Evolutionary conservation across 2,113 vertebrate genomes (phyloP).

Genomic region (Lethenteron reissneri): DNA sequence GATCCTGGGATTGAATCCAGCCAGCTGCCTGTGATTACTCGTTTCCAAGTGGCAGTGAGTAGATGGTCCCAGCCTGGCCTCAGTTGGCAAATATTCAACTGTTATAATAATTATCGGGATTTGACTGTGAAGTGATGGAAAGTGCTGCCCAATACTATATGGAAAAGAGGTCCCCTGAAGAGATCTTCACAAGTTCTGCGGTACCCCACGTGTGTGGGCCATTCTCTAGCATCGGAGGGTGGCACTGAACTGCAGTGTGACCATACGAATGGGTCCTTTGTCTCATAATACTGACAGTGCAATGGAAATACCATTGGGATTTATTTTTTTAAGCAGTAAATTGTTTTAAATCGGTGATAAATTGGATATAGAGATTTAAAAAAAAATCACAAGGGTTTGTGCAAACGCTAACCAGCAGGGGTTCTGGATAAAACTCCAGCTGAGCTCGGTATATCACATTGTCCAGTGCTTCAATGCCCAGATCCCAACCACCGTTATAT

Average conservation of each 20-base stretch:
- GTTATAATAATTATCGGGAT: too few species aligned
- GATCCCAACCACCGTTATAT: constrained; percentile 79
- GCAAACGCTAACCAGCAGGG: constrained; percentile 52
- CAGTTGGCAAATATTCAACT: too few species aligned
- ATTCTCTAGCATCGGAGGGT: neutral
- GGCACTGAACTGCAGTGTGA: constrained; percentile 3
- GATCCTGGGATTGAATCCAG: neutral
- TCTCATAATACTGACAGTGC: neutral
- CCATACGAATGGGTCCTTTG: constrained; percentile 6
- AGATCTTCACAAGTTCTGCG: too few species aligned
- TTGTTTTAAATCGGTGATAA: too few species aligned
- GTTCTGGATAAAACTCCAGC: constrained; percentile 79
- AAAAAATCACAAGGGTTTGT: neutral
- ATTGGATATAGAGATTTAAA: too few species aligned
- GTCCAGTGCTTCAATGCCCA: constrained; percentile 78
- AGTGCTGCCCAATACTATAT: too few species aligned
- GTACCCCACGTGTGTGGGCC: neutral
- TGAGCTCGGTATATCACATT: constrained; percentile 79
- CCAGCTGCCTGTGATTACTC: neutral
- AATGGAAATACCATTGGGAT: neutral
- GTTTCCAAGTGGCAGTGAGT: neutral
- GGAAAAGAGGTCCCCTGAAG: too few species aligned
- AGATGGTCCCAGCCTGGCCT: neutral
- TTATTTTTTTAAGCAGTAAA: too few species aligned
- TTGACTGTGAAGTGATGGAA: too few species aligned